Percentiles rank a stretch among this genome's conserved stretches.
Evolutionary conservation across 1,140 invertebrate genomes (phyloP).

Genomic region (Drosophila mauritiana): DNA sequence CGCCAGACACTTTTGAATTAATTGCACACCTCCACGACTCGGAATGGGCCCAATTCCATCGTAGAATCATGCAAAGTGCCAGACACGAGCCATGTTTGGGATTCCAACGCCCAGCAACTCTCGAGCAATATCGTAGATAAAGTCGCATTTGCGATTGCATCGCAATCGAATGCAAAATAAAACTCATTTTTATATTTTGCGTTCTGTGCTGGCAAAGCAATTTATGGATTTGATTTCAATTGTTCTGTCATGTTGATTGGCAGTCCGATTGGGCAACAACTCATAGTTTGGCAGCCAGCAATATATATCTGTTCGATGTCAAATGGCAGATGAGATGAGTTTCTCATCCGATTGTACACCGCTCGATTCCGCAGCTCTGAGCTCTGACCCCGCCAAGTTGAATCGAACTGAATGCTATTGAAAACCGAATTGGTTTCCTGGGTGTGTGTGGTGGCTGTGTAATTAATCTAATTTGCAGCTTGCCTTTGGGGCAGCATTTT

Average conservation of each 20-base stretch:
- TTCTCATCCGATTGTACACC: slow-evolving; percentile 16
- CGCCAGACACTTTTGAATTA: slow-evolving; percentile 68
- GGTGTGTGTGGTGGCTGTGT: slow-evolving; percentile 14
- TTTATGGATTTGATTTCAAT: slow-evolving; percentile 74
- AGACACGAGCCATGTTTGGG: slow-evolving; percentile 63
- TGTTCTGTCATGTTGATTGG: slow-evolving; percentile 77
- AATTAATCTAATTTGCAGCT: slow-evolving; percentile 62
- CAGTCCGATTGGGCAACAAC: slow-evolving; percentile 67
- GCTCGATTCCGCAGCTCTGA: slow-evolving; percentile 18
- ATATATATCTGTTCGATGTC: slow-evolving; percentile 4
- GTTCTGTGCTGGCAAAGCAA: slow-evolving; percentile 38
- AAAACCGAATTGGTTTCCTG: slow-evolving; percentile 46
- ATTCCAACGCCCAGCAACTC: slow-evolving; percentile 32
- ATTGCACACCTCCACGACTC: slow-evolving; percentile 61
- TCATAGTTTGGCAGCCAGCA: slow-evolving; percentile 35
- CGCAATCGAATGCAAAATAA: slow-evolving; percentile 40
- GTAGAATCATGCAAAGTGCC: slow-evolving; percentile 38
- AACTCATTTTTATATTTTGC: slow-evolving; percentile 1
- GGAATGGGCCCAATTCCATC: slow-evolving; percentile 42
- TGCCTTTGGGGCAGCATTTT: slow-evolving; percentile 14
- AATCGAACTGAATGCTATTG: slow-evolving; percentile 23
- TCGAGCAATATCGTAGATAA: slow-evolving; percentile 60
- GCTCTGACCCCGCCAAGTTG: slow-evolving; percentile 16
- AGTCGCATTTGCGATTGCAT: slow-evolving; percentile 56
- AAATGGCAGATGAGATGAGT: slow-evolving; percentile 1